phyloP scores from a whole-genome alignment of 2,797 vertebrate genomes.

The Cyprinodon diabolis region DNA sequence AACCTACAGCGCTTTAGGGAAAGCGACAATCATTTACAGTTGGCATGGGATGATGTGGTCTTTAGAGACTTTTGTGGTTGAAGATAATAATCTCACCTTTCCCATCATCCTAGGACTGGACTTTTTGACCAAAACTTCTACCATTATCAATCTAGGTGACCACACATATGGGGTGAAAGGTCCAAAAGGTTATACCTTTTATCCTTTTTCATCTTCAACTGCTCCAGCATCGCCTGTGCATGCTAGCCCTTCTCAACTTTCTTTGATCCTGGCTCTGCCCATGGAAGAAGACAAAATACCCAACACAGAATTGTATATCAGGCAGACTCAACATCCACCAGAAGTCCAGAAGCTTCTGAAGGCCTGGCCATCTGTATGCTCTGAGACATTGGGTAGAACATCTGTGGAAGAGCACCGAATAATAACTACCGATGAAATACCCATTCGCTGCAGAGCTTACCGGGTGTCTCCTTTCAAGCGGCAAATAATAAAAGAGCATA shows the following conservation, averaged over 20 bases:
- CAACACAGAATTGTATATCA: neutral
- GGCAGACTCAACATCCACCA: neutral
- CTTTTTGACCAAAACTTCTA: neutral
- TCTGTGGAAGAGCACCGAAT: neutral
- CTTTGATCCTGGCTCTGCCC: neutral
- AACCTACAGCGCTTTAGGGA: no score
- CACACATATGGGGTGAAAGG: neutral
- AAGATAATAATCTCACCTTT: no score
- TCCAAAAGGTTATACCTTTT: neutral
- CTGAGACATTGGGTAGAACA: neutral
- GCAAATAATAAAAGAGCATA: no score
- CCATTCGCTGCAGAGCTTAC: no score
- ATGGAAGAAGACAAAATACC: neutral
- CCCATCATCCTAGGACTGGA: neutral
- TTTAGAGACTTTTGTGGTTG: no score
- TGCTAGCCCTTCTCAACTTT: neutral
- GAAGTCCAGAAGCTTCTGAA: neutral
- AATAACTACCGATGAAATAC: no score
- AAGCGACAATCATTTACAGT: no score
- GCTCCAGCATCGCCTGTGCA: neutral
- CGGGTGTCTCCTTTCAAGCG: no score
- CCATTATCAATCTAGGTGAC: neutral
- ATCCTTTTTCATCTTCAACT: neutral
- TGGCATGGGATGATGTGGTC: no score
- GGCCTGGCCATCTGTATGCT: neutral